Conservation (phyloP, 2,113 vertebrate genomes). For the Glaucidium brasilianum region DNA sequence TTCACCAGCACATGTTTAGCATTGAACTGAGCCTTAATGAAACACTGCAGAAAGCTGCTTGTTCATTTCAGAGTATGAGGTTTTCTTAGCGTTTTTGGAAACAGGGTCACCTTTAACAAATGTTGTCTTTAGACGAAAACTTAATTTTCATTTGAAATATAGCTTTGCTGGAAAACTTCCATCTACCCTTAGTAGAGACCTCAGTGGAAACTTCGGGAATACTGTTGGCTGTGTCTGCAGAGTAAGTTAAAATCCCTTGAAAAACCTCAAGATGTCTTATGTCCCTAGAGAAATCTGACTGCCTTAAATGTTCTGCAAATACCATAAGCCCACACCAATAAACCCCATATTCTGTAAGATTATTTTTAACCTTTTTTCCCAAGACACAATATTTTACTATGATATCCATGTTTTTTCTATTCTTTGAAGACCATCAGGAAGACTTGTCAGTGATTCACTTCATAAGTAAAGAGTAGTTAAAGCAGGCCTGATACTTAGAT, state of each 20-base stretch:
- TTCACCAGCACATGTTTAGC: not conserved
- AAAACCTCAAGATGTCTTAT: not conserved
- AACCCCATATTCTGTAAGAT: not conserved
- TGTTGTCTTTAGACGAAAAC: not conserved
- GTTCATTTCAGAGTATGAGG: not conserved
- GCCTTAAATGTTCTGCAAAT: not conserved
- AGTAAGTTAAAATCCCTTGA: not conserved
- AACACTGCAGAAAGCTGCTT: not conserved
- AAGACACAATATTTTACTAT: not conserved
- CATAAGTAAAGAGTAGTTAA: not conserved
- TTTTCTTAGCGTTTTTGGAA: not conserved
- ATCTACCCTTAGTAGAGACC: not conserved
- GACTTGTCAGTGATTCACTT: not conserved
- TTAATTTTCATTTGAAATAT: not conserved
- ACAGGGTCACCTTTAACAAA: not conserved
- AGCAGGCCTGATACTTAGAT: not conserved
- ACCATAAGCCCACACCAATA: not conserved
- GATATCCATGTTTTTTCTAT: not conserved
- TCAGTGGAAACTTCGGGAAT: not conserved
- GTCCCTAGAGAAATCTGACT: not conserved
- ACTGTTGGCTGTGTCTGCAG: not conserved
- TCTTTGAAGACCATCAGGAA: not conserved
- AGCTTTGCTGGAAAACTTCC: not conserved
- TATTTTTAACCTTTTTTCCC: not conserved
- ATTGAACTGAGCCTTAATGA: not conserved